A percentile compares a stretch with the other conserved stretches of the same genome.
Conservation (phyloP, 2,113 vertebrate species). For the Zingel zingel region DNA sequence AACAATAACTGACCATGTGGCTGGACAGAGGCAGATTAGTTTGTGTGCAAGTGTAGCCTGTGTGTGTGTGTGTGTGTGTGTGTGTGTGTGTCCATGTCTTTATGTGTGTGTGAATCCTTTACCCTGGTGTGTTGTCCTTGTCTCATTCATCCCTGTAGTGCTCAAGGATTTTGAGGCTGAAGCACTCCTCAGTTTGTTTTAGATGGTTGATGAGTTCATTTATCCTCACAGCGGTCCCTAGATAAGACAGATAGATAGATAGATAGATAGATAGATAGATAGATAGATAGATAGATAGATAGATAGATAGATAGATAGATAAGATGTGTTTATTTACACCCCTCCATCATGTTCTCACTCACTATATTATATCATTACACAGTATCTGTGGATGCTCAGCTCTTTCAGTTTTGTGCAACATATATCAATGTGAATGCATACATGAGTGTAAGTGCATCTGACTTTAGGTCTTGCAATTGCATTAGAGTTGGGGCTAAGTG, state of each 20-base stretch:
- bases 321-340: constrained; percentile 11
- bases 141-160: constrained; percentile 37
- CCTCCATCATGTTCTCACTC: constrained; percentile 1
- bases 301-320: too few species aligned
- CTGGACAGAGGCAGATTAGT: neutral
- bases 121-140: constrained; percentile 45
- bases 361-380: constrained; percentile 5
- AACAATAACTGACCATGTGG: neutral
- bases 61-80: constrained; percentile 2
- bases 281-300: too few species aligned
- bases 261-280: too few species aligned
- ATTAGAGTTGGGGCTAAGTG: constrained; percentile 67
- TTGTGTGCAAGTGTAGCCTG: constrained; percentile 2
- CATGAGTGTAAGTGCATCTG: constrained; percentile 49
- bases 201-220: constrained; percentile 35
- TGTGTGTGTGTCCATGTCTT: neutral
- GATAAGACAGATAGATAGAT: neutral
- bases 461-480: constrained; percentile 54
- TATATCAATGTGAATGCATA: constrained; percentile 7
- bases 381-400: neutral
- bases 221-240: neutral
- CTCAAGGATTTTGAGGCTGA: constrained; percentile 64
- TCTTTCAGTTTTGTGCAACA: constrained; percentile 5
- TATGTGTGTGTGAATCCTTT: neutral
- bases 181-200: constrained; percentile 49